phyloP scores from a whole-genome alignment of 2,888 invertebrate species.

The Seira ritae region DNA sequence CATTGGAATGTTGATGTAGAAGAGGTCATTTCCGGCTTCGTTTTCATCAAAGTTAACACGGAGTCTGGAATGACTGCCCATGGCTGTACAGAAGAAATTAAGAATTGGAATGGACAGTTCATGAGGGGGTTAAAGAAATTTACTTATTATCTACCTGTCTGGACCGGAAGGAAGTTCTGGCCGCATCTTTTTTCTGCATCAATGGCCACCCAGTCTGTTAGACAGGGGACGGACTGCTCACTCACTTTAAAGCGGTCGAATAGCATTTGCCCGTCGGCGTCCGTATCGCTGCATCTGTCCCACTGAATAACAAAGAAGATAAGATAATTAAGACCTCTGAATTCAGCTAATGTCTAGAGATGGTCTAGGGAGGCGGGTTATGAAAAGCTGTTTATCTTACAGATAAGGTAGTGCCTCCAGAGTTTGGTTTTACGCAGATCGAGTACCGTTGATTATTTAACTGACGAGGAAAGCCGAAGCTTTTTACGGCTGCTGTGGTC shows the following conservation, averaged over 20 bases:
- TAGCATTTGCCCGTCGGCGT: constrained; percentile 19
- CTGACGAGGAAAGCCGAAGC: constrained; percentile 65
- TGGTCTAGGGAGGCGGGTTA: no score
- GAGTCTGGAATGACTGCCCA: constrained; percentile 40
- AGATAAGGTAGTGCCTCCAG: constrained; percentile 41
- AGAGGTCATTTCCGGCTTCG: constrained; percentile 51
- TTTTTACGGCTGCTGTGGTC: constrained; percentile 41
- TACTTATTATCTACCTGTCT: not conserved
- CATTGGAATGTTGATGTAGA: constrained; percentile 9
- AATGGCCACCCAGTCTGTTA: constrained; percentile 62
- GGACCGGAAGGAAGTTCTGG: constrained; percentile 27
- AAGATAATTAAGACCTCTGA: constrained; percentile 2
- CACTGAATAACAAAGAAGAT: constrained; percentile 43
- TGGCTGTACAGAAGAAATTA: constrained; percentile 8
- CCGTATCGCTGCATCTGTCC: constrained; percentile 40
- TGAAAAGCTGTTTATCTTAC: no score
- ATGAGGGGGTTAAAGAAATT: no score
- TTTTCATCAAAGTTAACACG: constrained; percentile 59
- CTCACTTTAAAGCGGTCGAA: constrained; percentile 47
- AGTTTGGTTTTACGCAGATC: constrained; percentile 54
- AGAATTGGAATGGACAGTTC: not conserved
- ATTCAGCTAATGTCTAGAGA: no score
- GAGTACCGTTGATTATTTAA: constrained; percentile 64
- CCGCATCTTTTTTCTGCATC: constrained; percentile 51
- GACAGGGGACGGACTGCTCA: constrained; percentile 21